Percentiles rank a stretch among this genome's conserved stretches.
These are phyloP conservation scores for Festucalex cinctus DNA, from an alignment of 2,113 vertebrate species.

Conservation along the genomic window DNA sequence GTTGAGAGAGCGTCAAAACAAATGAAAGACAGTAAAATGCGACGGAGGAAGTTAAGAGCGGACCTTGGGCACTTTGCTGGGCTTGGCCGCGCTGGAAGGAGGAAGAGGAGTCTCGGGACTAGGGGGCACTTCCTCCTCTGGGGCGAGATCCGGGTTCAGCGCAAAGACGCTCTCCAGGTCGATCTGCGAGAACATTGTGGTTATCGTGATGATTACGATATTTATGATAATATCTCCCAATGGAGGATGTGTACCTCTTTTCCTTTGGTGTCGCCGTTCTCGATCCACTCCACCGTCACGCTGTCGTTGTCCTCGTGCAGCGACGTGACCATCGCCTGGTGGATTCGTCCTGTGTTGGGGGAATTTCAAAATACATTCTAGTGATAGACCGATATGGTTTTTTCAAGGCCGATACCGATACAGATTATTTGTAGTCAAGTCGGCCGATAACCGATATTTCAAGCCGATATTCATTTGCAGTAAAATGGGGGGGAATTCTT, in stretches of 20 bases:
- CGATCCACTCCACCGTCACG: conserved; percentile 95
- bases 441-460: no score
- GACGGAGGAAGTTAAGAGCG: conserved; percentile 30
- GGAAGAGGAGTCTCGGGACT: conserved; percentile 83
- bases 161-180: conserved; percentile 95
- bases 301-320: conserved; percentile 92
- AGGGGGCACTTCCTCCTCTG: conserved; percentile 87
- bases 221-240: no score
- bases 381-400: no score
- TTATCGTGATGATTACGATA: background rate
- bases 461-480: no score
- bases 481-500: no score
- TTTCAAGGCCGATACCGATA: no score
- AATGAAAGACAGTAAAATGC: background rate
- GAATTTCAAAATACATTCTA: background rate
- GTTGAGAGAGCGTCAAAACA: background rate
- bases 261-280: conserved; percentile 96
- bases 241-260: conserved; percentile 81
- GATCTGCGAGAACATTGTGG: conserved; percentile 44
- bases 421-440: no score
- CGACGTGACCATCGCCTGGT: conserved; percentile 96
- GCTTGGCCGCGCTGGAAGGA: conserved; percentile 78
- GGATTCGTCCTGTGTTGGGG: conserved; percentile 81
- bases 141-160: conserved; percentile 88
- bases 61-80: conserved; percentile 93